These are phyloP conservation scores for Bos javanicus DNA, from an alignment of 2,113 vertebrate genomes.

Conservation along the genomic window DNA sequence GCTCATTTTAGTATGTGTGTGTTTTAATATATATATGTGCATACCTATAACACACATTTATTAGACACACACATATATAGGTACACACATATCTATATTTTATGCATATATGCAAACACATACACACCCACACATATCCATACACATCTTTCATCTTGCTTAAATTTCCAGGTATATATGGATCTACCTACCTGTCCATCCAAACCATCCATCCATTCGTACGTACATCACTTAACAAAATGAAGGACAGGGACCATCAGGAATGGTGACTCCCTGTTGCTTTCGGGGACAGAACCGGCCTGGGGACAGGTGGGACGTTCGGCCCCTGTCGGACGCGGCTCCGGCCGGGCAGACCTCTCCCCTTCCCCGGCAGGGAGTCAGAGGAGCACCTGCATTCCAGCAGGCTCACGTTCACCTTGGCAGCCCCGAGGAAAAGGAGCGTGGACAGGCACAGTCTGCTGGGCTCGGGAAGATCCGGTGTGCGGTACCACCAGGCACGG, in stretches of 20 bases:
- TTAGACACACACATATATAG: not conserved
- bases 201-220: not conserved
- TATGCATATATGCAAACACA: not conserved
- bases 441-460: not conserved
- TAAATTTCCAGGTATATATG: not conserved
- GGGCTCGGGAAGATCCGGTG: not conserved
- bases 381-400: accelerated
- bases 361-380: not conserved
- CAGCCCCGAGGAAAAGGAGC: not conserved
- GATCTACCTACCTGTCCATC: not conserved
- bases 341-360: accelerated
- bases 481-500: accelerated
- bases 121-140: not conserved
- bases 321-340: accelerated
- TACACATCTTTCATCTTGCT: not conserved
- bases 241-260: too few relatives aligned
- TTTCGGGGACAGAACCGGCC: not conserved
- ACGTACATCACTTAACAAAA: not conserved
- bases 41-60: not conserved
- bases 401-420: accelerated
- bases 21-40: not conserved
- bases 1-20: not conserved
- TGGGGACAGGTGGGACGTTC: accelerated
- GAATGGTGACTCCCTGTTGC: accelerated
- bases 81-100: not conserved